Percentiles rank a stretch among this genome's conserved stretches.
These are phyloP conservation scores for Pangasius macronema DNA, from an alignment of 2,797 vertebrate genomes.

Conservation along the genomic window DNA sequence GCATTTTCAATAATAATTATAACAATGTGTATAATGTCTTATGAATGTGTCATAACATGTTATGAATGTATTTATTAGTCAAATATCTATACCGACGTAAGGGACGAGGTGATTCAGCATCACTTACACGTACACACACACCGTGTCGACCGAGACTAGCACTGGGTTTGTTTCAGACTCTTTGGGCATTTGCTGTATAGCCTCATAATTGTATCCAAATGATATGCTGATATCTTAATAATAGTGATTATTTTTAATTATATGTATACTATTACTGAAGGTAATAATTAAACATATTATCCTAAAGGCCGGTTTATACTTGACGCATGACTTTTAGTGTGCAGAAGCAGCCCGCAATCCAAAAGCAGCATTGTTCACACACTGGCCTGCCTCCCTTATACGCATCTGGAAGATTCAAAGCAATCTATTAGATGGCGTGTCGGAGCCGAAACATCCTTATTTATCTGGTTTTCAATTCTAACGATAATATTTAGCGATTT, in stretches of 20 bases:
- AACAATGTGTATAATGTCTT: not conserved
- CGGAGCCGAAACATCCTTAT: not conserved
- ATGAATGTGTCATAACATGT: not conserved
- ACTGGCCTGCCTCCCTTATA: not conserved
- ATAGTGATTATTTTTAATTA: not conserved
- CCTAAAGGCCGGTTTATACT: not conserved
- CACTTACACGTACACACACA: too few relatives aligned
- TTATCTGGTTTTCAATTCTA: not conserved
- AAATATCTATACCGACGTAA: too few relatives aligned
- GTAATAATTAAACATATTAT: not conserved
- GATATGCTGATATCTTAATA: not conserved
- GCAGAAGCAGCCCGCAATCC: not conserved
- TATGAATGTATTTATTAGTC: not conserved
- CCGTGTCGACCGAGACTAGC: too few relatives aligned
- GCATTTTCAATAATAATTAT: conserved; percentile 5
- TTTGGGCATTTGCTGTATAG: conserved; percentile 11
- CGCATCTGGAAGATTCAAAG: not conserved
- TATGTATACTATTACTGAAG: not conserved
- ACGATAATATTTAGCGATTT: not conserved
- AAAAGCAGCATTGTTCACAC: not conserved
- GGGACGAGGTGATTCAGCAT: too few relatives aligned
- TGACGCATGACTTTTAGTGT: not conserved
- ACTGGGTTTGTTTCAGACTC: not conserved
- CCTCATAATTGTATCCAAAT: not conserved
- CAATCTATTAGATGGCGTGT: not conserved